Base-by-base conservation (phyloP, 2,113 vertebrate species). In the Catharus minimus region DNA sequence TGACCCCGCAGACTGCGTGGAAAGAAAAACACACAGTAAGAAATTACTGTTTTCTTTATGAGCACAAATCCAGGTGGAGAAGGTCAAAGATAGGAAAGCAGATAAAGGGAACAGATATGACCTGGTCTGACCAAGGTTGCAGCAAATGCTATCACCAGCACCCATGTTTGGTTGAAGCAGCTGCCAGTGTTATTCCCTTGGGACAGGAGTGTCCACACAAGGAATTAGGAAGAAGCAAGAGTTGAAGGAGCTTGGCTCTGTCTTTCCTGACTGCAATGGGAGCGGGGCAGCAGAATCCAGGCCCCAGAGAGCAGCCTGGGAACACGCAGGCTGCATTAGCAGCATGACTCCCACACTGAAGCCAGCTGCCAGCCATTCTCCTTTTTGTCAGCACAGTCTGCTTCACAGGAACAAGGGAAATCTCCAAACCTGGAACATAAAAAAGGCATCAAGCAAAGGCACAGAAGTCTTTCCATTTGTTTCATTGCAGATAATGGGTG, bases 381-480 rank as follows among this genome's bases (percentile, higher is more conserved):
- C 41, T 72, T 75, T 86, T 77, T 75, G 81, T 93, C 81, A 94
- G 91, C 81, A 56, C 65, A 75, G 53, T 57, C 81, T 62, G 33
- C 77, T 93, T 65, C 66, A 49, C 1, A 1, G 62, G 43, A 93
- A 84, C 46, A 89, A 69, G 92, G 86, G 55, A 93, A 69, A 82
- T 60, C 77, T 93, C 83, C 55, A 76, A 66, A 93, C 47, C 27
- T 73, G 71, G 47, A 57, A 69, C 55, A 73, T 79, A 61, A 82
- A 94, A 92, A 86, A 90, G 89, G 26, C 58, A 91, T 89, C 83
- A 62, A 86, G 78, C 23, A 77, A 93, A 91, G 82, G 61, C 69
- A 72, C 57, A 64, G 32, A 92, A 79, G 56, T 74, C 43, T 71
- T 92, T 89, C 89, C 81, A 64, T 82, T 94, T 87, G 43, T 91